Evolutionary conservation across 2,797 vertebrate species (phyloP), one percentile per base, ranked within the genome.

Genomic region (Neosalanx taihuensis): DNA sequence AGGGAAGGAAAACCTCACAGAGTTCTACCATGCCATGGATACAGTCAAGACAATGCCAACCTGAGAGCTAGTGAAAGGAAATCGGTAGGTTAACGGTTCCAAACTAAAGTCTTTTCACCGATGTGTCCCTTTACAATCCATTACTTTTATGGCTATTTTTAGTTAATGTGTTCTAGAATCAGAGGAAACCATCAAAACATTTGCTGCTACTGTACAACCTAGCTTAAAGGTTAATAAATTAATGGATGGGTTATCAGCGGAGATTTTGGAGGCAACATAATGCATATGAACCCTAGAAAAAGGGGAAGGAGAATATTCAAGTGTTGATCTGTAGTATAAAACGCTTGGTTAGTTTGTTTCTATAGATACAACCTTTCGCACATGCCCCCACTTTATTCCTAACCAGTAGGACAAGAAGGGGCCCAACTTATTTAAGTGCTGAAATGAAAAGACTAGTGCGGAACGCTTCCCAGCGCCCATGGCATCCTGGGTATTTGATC

Each of bases 371-470:
- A 64, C 63, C 53, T 65, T 23, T 26, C 67, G 79, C 82, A 73
- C 72, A 74, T 72, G 76, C 76, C 72, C 79, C 76, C 70, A 81
- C 79, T 88, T 89, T 85, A 89, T 86, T 88, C 83, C 74, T 71
- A 72, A 79, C 73, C 56, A 70, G 80, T 84, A 81, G 76, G 86
- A 85, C 80, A 84, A 85, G 84, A 79, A 29, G 87, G 83, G 81
- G 72, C 72, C 80, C 85, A 80, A 83, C 90, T 90, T 92, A 93
- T 94, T 93, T 93, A 84, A 84, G 87, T 86, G 89, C 89, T 89
- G 88, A 75, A 86, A 86, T 89, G 84, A 92, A 92, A 91, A 83
- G 84, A 83, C 81, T 83, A 60, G 73, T 89, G 81, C 84, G 88
- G 85, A 89, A 90, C 89, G 85, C 87, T 26, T 69, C 79, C 81